Base-by-base conservation (phyloP, 2,797 vertebrate species). In the Sebastes iracundus region DNA sequence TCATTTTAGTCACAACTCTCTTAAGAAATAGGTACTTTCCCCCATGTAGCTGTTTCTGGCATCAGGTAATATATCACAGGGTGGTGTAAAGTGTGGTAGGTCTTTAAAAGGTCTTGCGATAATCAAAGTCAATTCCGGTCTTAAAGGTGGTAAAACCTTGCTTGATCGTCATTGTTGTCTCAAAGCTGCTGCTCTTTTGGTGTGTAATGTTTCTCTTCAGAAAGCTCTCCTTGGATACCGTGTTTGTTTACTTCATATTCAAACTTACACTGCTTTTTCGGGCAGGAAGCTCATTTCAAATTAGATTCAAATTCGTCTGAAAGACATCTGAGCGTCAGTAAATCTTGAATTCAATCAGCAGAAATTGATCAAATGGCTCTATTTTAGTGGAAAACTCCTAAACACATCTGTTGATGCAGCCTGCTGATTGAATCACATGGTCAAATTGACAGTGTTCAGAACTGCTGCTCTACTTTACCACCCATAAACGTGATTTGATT, bases 21-120 rank as follows among this genome's bases (percentile, higher is more conserved):
- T 92, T 89, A 85, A 88, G 85, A 92, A 92, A 91, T 74, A 92
- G 92, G 92, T 94, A 80, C 92, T 94, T 95, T 95, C 93, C 93
- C 92, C 92, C 42, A 73, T 87, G 82, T 74, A 78, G 83, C 86
- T 81, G 30, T 87, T 93, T 90, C 73, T 85, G 82, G 83, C 72
- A 85, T 83, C 90, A 93, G 91, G 91, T 93, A 80, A 91, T 89
- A 85, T 65, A 88, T 92, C 81, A 90, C 68, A 79, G 73, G 60
- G 71, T 65, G 76, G 77, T 75, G 83, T 74, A 30, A 80, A 32
- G 53, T 85, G 76, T 72, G 73, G 84, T 67, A 46, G 35, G 61
- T 81, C 82, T 53, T 64, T 66, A 46, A 71, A 85, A 75, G 28
- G 28, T 77, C 9, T 67, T 67, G 53, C 3, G 6, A 83, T 72